phyloP scores from a whole-genome alignment of 2,797 vertebrate genomes.

The Myotis planiceps region DNA sequence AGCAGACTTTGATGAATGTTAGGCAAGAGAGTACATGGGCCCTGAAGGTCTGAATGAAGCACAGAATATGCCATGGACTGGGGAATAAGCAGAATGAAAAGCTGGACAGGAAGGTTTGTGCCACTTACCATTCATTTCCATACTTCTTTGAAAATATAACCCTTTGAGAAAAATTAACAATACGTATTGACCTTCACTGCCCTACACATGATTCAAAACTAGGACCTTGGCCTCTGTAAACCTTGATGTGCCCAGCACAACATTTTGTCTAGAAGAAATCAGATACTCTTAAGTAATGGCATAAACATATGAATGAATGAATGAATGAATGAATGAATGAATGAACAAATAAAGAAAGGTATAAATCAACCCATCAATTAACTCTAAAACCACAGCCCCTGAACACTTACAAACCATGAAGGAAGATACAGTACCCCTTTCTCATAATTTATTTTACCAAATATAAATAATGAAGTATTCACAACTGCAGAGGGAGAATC shows the following conservation, averaged over 20 bases:
- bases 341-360: neutral
- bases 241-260: neutral
- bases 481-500: neutral
- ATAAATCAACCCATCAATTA: neutral
- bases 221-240: neutral
- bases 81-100: neutral
- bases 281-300: neutral
- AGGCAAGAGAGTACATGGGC: neutral
- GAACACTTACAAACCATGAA: neutral
- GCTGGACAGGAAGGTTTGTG: neutral
- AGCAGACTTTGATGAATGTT: neutral
- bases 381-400: neutral
- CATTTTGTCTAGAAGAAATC: neutral
- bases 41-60: neutral
- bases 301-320: neutral
- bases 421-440: neutral
- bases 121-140: neutral
- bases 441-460: neutral
- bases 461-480: neutral
- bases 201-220: neutral
- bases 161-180: neutral
- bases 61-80: neutral
- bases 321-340: neutral
- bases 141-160: neutral
- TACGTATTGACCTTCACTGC: neutral